Evolutionary conservation across 2,797 vertebrate genomes (phyloP), one percentile per base, ranked within the genome.

Genomic region (Falco concolor): DNA sequence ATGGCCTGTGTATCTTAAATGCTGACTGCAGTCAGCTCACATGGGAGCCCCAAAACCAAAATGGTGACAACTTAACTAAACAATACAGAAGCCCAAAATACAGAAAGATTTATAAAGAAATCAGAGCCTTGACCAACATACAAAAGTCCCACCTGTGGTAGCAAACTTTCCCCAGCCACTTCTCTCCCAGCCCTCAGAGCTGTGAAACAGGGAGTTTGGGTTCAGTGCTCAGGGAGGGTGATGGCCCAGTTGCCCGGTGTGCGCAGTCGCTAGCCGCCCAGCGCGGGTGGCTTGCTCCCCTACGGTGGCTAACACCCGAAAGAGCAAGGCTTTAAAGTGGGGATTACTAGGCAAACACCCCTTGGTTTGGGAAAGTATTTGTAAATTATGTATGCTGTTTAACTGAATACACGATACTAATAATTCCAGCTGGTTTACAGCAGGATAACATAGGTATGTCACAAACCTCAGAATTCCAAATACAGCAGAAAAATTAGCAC

Each of bases 291-390:
- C 68, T n/a, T 70, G 60, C 87, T 94, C 93, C 96, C 91, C 93
- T 94, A 94, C 95, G 57, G 78, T 89, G 96, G 86, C 86, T 34
- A 47, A 40, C 19, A 18, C 9, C 22, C 4, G 6, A n/a, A 75
- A 30, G 3, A 53, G 32, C 68, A 34, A 21, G 36, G n/a, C 9
- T 32, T 18, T 17, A 2, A 69, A 6, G 10, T 10, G 49, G 9
- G 3, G 8, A 36, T 65, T 40, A 36, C 20, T 19, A 56, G 9
- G 20, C 32, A 69, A 87, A 67, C 49, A 59, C 19, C 20, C 7
- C 23, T 32, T 16, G 30, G 9, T 59, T 32, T 64, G 56, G 21
- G 23, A 25, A 23, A 45, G 23, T 25, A 25, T 56, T 59, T 44
- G 54, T 76, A 40, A 54, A 20, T 60, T 2, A 16, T 53, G 14